Conservation (phyloP, 2,888 invertebrate species). For the Tinea semifulvella region DNA sequence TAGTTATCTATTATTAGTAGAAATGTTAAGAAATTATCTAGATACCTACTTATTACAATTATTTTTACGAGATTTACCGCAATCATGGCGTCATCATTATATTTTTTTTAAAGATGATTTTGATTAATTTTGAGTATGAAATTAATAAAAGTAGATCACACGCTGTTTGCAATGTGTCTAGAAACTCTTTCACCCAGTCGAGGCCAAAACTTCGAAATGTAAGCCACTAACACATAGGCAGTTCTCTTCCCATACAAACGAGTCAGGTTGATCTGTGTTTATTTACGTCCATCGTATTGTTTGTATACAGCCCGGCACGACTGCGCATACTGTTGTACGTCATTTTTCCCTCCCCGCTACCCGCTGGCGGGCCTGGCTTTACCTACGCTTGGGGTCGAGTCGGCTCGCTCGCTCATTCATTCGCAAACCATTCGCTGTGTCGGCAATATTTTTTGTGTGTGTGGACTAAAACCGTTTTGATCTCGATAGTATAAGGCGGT, state of each 20-base stretch:
- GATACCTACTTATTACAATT: no score
- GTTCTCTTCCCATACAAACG: conserved; percentile 44
- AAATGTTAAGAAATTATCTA: no score
- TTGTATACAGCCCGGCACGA: conserved; percentile 66
- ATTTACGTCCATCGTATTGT: conserved; percentile 67
- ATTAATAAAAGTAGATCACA: conserved; percentile 19
- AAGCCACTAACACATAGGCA: conserved; percentile 51
- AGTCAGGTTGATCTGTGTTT: conserved; percentile 45
- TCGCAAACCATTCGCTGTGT: conserved; percentile 55
- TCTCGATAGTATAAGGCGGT: not conserved
- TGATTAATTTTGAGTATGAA: conserved; percentile 15
- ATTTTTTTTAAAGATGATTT: conserved; percentile 14
- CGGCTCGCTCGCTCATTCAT: conserved; percentile 59
- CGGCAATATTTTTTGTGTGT: conserved; percentile 23
- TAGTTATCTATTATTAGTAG: no score
- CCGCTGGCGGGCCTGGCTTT: conserved; percentile 51
- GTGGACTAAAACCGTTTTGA: not conserved
- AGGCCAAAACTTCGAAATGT: conserved; percentile 19
- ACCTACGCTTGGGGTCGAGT: conserved; percentile 50
- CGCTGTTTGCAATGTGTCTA: conserved; percentile 17
- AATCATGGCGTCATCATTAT: no score
- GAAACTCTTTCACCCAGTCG: not conserved
- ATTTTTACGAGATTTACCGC: no score
- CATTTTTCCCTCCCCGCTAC: conserved; percentile 38
- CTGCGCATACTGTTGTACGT: conserved; percentile 61